Percentiles rank a stretch among this genome's conserved stretches.
phyloP scores from a whole-genome alignment of 2,888 invertebrate genomes.

The Didymodactylos carnosus region DNA sequence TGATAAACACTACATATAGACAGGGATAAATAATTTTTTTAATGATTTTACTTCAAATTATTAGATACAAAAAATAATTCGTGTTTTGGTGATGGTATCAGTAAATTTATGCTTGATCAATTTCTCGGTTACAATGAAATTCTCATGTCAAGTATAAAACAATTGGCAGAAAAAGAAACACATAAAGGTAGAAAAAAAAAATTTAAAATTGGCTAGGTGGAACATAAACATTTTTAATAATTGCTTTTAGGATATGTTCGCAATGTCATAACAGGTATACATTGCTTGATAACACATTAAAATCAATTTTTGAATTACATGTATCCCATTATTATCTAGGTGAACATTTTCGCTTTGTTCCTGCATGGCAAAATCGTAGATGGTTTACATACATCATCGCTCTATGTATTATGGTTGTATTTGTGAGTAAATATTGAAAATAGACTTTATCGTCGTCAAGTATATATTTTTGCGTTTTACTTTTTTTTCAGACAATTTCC shows the following conservation, averaged over 20 bases:
- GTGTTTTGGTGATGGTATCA: constrained; percentile 82
- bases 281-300: no score
- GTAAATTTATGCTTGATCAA: constrained; percentile 66
- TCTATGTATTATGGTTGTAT: constrained; percentile 86
- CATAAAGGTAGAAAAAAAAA: constrained; percentile 52
- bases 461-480: constrained; percentile 17
- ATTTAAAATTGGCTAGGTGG: neutral
- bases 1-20: no score
- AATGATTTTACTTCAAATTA: neutral
- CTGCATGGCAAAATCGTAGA: constrained; percentile 80
- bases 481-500: constrained; percentile 70
- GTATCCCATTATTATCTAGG: no score
- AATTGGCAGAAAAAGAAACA: constrained; percentile 78
- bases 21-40: neutral
- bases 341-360: constrained; percentile 91
- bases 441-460: neutral
- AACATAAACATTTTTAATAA: neutral
- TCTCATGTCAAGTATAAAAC: constrained; percentile 83
- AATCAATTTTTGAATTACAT: no score
- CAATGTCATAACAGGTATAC: constrained; percentile 88
- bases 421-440: constrained; percentile 52
- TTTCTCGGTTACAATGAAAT: constrained; percentile 91
- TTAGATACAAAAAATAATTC: constrained; percentile 64
- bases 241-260: constrained; percentile 39
- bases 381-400: constrained; percentile 65